phyloP scores from a whole-genome alignment of 2,797 vertebrate species.

The Scyliorhinus canicula region DNA sequence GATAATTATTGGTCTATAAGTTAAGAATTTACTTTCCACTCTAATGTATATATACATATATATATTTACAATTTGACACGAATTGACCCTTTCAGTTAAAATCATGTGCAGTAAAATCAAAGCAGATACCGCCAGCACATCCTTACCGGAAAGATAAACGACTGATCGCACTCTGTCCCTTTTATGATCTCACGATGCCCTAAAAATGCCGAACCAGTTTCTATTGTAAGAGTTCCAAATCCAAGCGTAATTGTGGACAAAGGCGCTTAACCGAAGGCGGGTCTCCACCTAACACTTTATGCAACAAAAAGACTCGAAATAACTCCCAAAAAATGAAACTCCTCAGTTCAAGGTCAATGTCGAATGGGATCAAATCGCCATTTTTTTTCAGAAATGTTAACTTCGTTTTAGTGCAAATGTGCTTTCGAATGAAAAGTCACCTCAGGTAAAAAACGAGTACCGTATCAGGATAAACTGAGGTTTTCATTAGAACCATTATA shows the following conservation, averaged over 20 bases:
- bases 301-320: background rate
- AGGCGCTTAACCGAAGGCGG: background rate
- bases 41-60: background rate
- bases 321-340: background rate
- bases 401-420: conserved; percentile 1
- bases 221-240: background rate
- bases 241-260: background rate
- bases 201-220: background rate
- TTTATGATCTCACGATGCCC: conserved; percentile 42
- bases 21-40: background rate
- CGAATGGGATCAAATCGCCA: conserved; percentile 15
- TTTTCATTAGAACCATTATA: background rate
- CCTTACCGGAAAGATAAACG: conserved; percentile 44
- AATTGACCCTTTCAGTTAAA: background rate
- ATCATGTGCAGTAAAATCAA: conserved; percentile 36
- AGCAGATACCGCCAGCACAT: conserved; percentile 43
- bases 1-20: background rate
- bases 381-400: background rate
- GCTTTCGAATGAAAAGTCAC: background rate
- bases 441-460: background rate
- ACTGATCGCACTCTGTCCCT: conserved; percentile 40
- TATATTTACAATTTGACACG: background rate
- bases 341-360: conserved; percentile 35
- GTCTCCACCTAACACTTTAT: background rate
- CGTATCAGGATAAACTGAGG: background rate